Conservation (phyloP, 2,113 vertebrate genomes). For the Sterrhoptilus dennistouni region DNA sequence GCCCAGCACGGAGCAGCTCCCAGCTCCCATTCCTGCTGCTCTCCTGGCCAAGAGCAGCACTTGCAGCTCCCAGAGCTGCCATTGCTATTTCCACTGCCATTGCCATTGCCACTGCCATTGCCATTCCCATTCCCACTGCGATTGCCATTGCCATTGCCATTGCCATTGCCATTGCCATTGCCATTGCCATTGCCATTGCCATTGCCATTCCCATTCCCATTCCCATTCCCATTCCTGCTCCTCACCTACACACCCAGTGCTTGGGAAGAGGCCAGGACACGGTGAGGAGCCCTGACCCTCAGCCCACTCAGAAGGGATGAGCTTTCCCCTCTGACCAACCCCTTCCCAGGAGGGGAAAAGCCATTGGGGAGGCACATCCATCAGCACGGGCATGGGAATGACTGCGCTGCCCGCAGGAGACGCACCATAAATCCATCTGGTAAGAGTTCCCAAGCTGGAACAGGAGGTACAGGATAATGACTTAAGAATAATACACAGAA, state of each 20-base stretch:
- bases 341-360: not conserved
- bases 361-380: conserved; percentile 17
- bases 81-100: not conserved
- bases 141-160: not conserved
- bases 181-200: not conserved
- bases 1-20: not conserved
- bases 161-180: not conserved
- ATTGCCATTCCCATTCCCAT: not conserved
- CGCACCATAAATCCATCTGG: conserved; percentile 60
- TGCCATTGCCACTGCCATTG: not conserved
- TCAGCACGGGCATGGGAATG: not conserved
- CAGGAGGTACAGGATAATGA: conserved; percentile 60
- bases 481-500: conserved; percentile 56
- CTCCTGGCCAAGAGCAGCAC: not conserved
- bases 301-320: not conserved
- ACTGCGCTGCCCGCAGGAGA: conserved; percentile 13
- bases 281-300: not conserved
- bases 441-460: conserved; percentile 33
- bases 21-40: fast-evolving
- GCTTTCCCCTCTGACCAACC: not conserved
- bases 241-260: fast-evolving
- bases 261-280: fast-evolving
- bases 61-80: not conserved
- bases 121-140: not conserved
- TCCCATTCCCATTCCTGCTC: not conserved